Percentiles rank a stretch among this genome's conserved stretches.
phyloP scores from a whole-genome alignment of 2,113 vertebrate species.

The Neolamprologus cancellatus region DNA sequence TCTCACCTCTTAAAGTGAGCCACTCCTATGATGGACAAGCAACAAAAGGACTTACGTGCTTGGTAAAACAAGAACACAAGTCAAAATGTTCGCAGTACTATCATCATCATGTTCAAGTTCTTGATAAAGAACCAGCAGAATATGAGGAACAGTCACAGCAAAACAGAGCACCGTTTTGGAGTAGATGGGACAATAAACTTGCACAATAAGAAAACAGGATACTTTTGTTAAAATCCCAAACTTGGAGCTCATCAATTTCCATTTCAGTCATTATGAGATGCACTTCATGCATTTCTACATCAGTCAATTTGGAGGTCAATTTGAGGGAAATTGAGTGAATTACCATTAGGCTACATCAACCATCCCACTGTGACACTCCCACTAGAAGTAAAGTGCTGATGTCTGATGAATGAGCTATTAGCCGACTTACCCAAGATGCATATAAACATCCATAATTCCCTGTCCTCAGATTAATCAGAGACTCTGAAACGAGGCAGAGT shows the following conservation, averaged over 20 bases:
- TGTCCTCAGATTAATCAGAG: not conserved
- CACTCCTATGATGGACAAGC: not conserved
- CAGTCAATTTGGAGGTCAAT: not conserved
- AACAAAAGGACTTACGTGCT: not conserved
- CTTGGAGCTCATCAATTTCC: not conserved
- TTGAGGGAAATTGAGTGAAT: not conserved
- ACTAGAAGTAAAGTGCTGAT: not conserved
- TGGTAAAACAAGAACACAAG: not conserved
- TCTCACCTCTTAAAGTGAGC: slow-evolving; percentile 1
- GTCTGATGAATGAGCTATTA: not conserved
- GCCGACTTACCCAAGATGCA: not conserved
- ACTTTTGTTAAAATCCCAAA: not conserved
- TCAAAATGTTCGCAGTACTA: not conserved
- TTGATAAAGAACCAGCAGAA: not conserved
- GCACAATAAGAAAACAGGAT: accelerated
- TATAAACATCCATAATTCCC: not conserved
- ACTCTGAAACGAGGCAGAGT: not conserved
- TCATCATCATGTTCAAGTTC: not conserved
- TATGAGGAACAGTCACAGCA: not conserved
- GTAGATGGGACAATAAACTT: not conserved
- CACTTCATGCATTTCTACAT: not conserved
- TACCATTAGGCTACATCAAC: not conserved
- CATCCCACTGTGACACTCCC: not conserved
- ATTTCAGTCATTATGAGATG: not conserved
- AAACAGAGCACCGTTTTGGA: accelerated